These are phyloP conservation scores for Seira musarum DNA, from an alignment of 2,888 invertebrate species.

Conservation along the genomic window DNA sequence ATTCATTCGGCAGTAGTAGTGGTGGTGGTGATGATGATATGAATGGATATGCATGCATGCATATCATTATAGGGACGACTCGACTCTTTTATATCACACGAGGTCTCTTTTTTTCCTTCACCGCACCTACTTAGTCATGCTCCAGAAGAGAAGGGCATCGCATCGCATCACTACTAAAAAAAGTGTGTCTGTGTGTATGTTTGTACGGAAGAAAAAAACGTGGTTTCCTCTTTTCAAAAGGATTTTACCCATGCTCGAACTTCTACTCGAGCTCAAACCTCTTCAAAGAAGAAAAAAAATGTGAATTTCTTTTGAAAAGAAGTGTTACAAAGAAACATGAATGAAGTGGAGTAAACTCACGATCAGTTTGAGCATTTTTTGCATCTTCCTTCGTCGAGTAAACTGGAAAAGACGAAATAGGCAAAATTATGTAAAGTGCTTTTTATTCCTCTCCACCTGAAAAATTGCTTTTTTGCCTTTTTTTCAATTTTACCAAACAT, in stretches of 20 bases:
- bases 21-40: too few relatives aligned
- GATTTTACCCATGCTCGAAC: constrained; percentile 42
- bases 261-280: not conserved
- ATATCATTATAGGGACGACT: not conserved
- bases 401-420: not conserved
- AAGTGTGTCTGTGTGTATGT: not conserved
- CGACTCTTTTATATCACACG: not conserved
- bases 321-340: not conserved
- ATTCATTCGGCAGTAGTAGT: not conserved
- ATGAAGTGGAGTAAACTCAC: not conserved
- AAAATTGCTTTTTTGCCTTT: constrained; percentile 12
- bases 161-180: too few relatives aligned
- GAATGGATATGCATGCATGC: not conserved
- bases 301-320: constrained; percentile 31
- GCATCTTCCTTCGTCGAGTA: not conserved
- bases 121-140: constrained; percentile 29
- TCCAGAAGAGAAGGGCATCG: constrained; percentile 22
- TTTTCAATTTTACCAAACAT: constrained; percentile 10
- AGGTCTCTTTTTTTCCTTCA: not conserved
- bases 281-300: constrained; percentile 6
- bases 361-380: not conserved
- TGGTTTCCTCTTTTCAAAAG: constrained; percentile 51
- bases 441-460: constrained; percentile 6
- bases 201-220: constrained; percentile 29
- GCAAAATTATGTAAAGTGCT: constrained; percentile 5